Evolutionary conservation across 2,113 vertebrate genomes (phyloP), one percentile per base, ranked within the genome.

Genomic region (Microtus oregoni): DNA sequence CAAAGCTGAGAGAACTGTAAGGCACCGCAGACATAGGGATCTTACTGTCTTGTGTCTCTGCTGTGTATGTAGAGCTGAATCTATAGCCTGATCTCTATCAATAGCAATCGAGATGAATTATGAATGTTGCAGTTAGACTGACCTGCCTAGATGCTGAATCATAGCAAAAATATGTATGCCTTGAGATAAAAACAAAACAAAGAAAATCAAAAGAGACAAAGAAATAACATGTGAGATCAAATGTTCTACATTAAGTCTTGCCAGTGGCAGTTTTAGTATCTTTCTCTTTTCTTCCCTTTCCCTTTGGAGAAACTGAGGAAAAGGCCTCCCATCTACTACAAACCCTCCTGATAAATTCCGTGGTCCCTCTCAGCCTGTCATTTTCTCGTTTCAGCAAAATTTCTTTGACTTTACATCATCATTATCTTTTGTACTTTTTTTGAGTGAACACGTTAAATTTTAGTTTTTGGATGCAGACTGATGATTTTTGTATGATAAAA

Each of bases 401-500:
- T 90, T 86, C 47, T 75, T 86, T 65, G 9, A 38, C 63, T 92
- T 55, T 52, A 52, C 50, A 52, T 52, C 50, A 52, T 52, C 13
- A 55, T 93, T 75, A 38, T 73, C n/a, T 86, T 52, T 75, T 87
- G 90, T 76, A 63, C 8, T 82, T 92, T 79, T 30, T 92, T 85
- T 32, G 65, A 83, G n/a, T 89, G 24, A 85, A 67, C 44, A 68
- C 17, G 28, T 65, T 94, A 93, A 7, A 78, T 70, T 96, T 97
- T 58, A 78, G 52, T 70, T 86, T 86, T 78, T 30, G 32, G 52
- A 32, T 87, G 11, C 41, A 90, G 61, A 93, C 19, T 41, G 22
- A 6, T 38, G 28, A 22, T 86, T 91, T 95, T 94, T 75, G 68
- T 83, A 78, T 28, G 41, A 30, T 86, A 50, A 86, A 76, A 65